phyloP scores from a whole-genome alignment of 2,113 vertebrate species.

The Lichenostomus cassidix region DNA sequence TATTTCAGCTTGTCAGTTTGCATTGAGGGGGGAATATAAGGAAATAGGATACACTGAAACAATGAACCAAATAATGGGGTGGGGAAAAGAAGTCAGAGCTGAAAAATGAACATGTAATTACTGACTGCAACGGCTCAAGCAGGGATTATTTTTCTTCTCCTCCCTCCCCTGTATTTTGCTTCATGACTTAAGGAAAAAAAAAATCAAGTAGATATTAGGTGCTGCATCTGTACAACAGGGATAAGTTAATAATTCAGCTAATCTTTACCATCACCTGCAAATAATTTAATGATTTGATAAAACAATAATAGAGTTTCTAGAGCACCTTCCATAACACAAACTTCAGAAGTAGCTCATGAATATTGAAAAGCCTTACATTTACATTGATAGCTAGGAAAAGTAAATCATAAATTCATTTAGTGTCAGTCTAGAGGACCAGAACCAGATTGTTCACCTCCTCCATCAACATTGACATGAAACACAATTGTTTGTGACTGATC shows the following conservation, averaged over 20 bases:
- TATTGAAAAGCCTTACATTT: neutral
- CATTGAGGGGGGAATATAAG: neutral
- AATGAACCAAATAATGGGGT: neutral
- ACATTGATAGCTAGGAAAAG: neutral
- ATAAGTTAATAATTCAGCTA: constrained; percentile 1
- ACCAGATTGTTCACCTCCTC: neutral
- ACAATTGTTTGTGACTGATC: neutral
- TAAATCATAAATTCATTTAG: neutral
- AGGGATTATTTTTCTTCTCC: neutral
- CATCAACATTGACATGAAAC: accelerated
- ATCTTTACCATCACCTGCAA: neutral
- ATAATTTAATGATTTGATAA: neutral
- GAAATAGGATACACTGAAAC: neutral
- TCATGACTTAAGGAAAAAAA: neutral
- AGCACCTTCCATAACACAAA: neutral
- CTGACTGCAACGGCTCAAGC: neutral
- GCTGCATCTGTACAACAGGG: neutral
- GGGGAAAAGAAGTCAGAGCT: neutral
- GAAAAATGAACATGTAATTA: neutral
- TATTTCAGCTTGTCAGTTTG: constrained; percentile 10
- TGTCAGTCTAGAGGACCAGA: neutral
- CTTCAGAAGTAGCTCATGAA: neutral
- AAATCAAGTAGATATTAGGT: neutral
- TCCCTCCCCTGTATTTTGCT: neutral
- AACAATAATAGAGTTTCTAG: neutral